Conservation (phyloP, 2,888 invertebrate species). For the Scaptomyza reducta region DNA sequence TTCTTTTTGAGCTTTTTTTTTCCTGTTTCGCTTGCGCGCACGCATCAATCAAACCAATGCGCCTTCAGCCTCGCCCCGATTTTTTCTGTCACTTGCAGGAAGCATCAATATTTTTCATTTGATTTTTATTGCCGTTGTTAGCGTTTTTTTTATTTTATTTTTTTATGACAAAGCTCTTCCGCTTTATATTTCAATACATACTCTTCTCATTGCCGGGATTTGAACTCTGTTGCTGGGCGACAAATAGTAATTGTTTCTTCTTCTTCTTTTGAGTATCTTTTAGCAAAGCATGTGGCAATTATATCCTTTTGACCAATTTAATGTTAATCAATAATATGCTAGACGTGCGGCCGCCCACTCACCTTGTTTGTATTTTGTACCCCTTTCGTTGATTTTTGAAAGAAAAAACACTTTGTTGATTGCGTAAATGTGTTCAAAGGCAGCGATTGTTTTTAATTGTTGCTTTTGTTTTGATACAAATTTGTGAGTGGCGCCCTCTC, state of each 20-base stretch:
- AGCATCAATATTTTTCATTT: conserved; percentile 40
- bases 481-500: conserved; percentile 41
- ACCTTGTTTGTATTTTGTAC: conserved; percentile 29
- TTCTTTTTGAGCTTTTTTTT: conserved; percentile 26
- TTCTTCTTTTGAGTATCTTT: neutral
- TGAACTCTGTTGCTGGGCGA: conserved; percentile 49
- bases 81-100: conserved; percentile 28
- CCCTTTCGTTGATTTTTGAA: conserved; percentile 31
- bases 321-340: conserved; percentile 11
- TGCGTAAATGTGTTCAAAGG: conserved; percentile 46
- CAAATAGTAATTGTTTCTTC: conserved; percentile 8
- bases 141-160: conserved; percentile 17
- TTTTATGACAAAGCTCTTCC: conserved; percentile 22
- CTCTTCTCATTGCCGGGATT: conserved; percentile 8
- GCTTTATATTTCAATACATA: conserved; percentile 6
- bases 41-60: conserved; percentile 29
- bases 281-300: neutral
- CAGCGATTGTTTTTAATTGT: conserved; percentile 69
- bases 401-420: conserved; percentile 28
- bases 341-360: neutral
- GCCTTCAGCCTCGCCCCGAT: conserved; percentile 38
- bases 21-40: conserved; percentile 45
- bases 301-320: conserved; percentile 3
- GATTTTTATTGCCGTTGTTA: conserved; percentile 30
- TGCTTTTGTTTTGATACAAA: conserved; percentile 73